Evolutionary conservation across 2,113 vertebrate genomes (phyloP), one percentile per base, ranked within the genome.

Genomic region (Gracilinanus agilis): DNA sequence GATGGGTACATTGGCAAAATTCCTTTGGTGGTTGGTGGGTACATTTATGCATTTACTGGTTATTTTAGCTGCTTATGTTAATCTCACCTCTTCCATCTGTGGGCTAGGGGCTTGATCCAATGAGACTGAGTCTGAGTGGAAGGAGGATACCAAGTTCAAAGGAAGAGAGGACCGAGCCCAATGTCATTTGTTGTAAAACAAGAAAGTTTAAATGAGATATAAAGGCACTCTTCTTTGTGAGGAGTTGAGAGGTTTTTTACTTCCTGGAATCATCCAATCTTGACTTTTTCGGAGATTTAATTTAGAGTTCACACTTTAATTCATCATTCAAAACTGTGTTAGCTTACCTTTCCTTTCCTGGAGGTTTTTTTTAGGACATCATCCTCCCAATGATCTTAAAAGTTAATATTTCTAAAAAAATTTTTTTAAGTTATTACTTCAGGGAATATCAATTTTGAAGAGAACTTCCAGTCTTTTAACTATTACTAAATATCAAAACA

Each of bases 171-270:
- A 75, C 5, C 0, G 61, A 75, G 1, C 24, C 24, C 61, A 53
- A 10, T 49, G 53, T 91, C 19, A 40, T 83, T 24, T 55, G 34
- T 21, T 13, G 40, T 53, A 44, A 92, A 67, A 67, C 27, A 12
- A 10, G 16, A 90, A 96, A 92, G 91, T 23, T 8, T 56, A 56
- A 56, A 56, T 83, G 55, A 34, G 53, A 56, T 58, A 44, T 24
- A 61, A 16, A 88, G 49, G 61, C 0, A 0, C 29, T 16, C 25
- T 9, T 58, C 88, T 90, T 24, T 54, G 16, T 44, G 44, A 29
- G 40, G 24, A 24, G 44, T 93, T 67, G 61, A 67, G n/a, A 92
- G 92, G 10, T 27, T 83, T n/a, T 83, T 92, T 90, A 92, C 44
- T 44, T 40, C 54, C 24, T 56, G 8, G 58, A 91, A 92, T 49